Evolutionary conservation across 2,888 invertebrate genomes (phyloP).

Genomic region (Epinotia bilunana): DNA sequence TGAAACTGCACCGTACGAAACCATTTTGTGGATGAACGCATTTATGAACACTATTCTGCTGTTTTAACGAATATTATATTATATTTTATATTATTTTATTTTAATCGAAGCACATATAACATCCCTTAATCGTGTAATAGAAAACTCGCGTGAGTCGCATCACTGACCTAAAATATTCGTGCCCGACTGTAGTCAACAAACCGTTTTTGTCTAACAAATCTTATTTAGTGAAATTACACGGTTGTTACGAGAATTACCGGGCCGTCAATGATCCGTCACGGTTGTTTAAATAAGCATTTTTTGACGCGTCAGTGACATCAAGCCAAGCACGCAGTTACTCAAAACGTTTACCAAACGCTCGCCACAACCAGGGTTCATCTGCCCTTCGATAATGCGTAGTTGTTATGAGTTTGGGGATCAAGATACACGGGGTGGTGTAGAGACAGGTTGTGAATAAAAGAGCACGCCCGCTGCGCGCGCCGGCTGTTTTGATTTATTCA

Average conservation of each 20-base stretch:
- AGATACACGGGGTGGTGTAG: not conserved
- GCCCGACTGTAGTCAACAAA: not conserved
- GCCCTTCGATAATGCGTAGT: not conserved
- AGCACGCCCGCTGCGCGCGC: constrained; percentile 34
- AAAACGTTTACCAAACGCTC: not conserved
- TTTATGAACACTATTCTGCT: too few relatives aligned
- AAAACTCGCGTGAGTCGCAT: too few relatives aligned
- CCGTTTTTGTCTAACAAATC: constrained; percentile 6
- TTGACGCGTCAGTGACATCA: constrained; percentile 24
- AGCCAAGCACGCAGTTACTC: not conserved
- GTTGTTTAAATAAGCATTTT: constrained; percentile 14
- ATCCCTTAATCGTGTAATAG: too few relatives aligned
- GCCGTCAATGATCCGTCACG: constrained; percentile 28
- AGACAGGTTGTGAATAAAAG: not conserved
- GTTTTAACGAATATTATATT: too few relatives aligned
- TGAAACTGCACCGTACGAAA: too few relatives aligned
- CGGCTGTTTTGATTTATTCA: constrained; percentile 23
- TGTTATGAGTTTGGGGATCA: not conserved
- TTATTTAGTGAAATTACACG: constrained; percentile 23
- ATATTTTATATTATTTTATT: too few relatives aligned
- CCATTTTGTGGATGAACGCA: too few relatives aligned
- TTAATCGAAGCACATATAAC: too few relatives aligned
- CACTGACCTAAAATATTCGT: too few relatives aligned
- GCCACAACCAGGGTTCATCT: not conserved
- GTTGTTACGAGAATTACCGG: constrained; percentile 14